Conservation (phyloP, 2,888 invertebrate species). For the Bimastos eiseni region DNA sequence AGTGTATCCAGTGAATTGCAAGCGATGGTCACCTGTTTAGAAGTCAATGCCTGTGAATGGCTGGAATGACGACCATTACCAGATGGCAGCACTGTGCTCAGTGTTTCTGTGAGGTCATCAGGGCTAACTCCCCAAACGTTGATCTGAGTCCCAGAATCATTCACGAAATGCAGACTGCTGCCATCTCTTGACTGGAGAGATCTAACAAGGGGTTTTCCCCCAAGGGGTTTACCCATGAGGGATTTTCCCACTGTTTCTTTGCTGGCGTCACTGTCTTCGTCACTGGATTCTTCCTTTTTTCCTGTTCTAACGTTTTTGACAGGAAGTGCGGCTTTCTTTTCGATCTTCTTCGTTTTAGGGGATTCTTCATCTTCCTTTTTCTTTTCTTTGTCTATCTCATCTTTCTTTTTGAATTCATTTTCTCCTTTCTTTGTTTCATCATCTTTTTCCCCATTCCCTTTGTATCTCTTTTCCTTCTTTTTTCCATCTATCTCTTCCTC, state of each 20-base stretch:
- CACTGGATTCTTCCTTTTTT: constrained; percentile 25
- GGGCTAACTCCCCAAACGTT: constrained; percentile 43
- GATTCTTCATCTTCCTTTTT: constrained; percentile 6
- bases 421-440: background rate
- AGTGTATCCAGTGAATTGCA: background rate
- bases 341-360: constrained; percentile 26
- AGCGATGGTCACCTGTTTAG: background rate
- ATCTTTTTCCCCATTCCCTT: background rate
- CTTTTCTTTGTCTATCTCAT: constrained; percentile 26
- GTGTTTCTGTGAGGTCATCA: constrained; percentile 33
- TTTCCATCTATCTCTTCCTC: constrained; percentile 24
- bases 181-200: background rate
- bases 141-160: constrained; percentile 45
- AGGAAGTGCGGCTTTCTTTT: constrained; percentile 13
- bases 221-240: no score
- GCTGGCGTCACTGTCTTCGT: background rate
- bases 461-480: background rate
- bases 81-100: background rate
- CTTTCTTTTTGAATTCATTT: background rate
- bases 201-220: background rate
- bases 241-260: background rate
- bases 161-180: constrained; percentile 37
- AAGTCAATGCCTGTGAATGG: background rate
- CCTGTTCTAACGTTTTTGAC: constrained; percentile 16
- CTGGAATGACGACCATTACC: background rate